Evolutionary conservation across 2,797 vertebrate genomes (phyloP).

Genomic region (Periparus ater): DNA sequence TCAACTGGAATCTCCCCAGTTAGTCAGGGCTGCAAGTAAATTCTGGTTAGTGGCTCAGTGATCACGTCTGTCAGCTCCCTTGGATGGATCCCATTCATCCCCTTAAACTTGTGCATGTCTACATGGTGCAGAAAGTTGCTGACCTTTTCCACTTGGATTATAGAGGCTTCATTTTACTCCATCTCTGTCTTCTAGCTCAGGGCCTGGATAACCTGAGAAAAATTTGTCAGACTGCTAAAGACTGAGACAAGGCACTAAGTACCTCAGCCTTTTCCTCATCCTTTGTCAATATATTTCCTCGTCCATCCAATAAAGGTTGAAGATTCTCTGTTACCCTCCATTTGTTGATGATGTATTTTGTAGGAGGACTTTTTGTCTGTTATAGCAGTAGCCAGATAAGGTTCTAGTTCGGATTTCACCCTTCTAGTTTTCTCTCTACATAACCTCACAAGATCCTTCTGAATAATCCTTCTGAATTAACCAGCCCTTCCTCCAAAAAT

Average conservation of each 20-base stretch:
- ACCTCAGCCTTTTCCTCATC: not conserved
- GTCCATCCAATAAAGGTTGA: not conserved
- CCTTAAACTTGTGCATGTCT: not conserved
- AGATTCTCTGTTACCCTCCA: not conserved
- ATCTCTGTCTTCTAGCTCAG: not conserved
- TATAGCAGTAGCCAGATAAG: not conserved
- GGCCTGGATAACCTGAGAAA: accelerated
- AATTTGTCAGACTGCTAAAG: not conserved
- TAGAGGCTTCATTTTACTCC: not conserved
- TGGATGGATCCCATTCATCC: not conserved
- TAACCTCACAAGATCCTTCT: not conserved
- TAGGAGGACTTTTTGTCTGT: not conserved
- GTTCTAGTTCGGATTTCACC: not conserved
- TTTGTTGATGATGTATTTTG: not conserved
- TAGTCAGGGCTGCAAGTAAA: not conserved
- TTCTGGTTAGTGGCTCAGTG: not conserved
- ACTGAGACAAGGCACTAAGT: not conserved
- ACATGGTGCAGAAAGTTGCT: not conserved
- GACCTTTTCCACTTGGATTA: not conserved
- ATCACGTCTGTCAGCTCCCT: not conserved
- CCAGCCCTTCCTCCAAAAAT: not conserved
- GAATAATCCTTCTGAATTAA: not conserved
- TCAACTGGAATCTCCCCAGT: not conserved
- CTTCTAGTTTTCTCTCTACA: not conserved
- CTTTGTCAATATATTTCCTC: not conserved